Evolutionary conservation across 2,888 invertebrate genomes (phyloP).

Genomic region (Eledone cirrhosa): DNA sequence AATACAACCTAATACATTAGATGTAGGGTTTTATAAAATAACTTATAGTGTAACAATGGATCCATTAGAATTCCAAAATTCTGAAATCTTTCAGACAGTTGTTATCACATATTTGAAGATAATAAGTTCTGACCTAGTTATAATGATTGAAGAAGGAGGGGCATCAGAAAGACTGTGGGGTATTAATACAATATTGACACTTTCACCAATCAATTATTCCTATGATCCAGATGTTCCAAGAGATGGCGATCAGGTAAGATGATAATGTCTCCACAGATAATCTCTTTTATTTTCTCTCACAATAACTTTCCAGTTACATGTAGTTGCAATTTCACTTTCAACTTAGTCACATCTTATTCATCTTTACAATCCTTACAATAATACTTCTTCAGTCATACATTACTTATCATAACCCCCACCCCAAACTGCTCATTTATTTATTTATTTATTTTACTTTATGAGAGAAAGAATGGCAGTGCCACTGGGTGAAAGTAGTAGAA

Average conservation of each 20-base stretch:
- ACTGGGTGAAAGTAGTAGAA: too few relatives aligned
- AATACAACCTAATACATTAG: slow-evolving; percentile 53
- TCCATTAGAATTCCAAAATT: slow-evolving; percentile 31
- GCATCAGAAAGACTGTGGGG: slow-evolving; percentile 35
- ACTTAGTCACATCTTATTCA: too few relatives aligned
- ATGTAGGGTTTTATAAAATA: slow-evolving; percentile 62
- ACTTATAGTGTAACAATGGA: slow-evolving; percentile 59
- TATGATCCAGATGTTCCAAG: slow-evolving; percentile 64
- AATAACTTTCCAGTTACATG: too few relatives aligned
- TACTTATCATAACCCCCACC: too few relatives aligned
- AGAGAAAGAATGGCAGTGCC: too few relatives aligned
- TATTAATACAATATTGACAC: slow-evolving; percentile 37
- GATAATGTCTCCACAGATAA: too few relatives aligned
- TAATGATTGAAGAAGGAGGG: slow-evolving; percentile 32
- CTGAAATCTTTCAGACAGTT: slow-evolving; percentile 32
- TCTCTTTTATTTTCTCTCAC: too few relatives aligned
- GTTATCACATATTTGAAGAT: slow-evolving; percentile 36
- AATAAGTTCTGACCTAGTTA: slow-evolving; percentile 31
- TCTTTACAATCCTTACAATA: too few relatives aligned
- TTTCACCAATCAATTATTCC: slow-evolving; percentile 60
- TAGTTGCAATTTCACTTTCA: too few relatives aligned
- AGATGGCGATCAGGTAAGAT: slow-evolving; percentile 41
- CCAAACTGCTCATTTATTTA: too few relatives aligned
- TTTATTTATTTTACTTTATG: too few relatives aligned
- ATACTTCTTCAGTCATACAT: too few relatives aligned